phyloP scores from a whole-genome alignment of 2,113 vertebrate genomes.

The Arothron firmamentum region DNA sequence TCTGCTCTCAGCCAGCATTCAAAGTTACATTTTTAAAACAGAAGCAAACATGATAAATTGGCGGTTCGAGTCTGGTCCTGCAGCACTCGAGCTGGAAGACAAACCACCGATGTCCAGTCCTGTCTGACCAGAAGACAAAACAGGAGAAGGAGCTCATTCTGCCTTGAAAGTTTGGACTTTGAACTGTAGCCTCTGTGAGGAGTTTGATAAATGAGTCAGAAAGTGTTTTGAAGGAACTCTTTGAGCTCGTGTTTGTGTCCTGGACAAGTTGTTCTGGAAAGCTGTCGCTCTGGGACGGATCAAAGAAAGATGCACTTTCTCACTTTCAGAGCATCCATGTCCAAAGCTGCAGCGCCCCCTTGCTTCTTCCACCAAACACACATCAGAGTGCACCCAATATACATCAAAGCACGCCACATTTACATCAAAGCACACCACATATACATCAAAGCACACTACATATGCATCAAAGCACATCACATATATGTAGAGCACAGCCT shows the following conservation, averaged over 20 bases:
- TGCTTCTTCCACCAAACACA: not conserved
- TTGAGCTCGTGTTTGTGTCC: slow-evolving; percentile 1
- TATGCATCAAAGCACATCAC: no score
- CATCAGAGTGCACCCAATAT: slow-evolving; percentile 10
- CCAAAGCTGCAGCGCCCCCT: not conserved
- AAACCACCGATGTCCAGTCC: slow-evolving; percentile 23
- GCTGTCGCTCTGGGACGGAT: slow-evolving; percentile 4
- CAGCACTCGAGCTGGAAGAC: slow-evolving; percentile 6
- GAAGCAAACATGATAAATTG: no score
- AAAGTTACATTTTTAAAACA: no score
- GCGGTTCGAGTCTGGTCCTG: no score
- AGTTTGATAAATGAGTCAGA: slow-evolving; percentile 3
- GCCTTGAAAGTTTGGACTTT: slow-evolving; percentile 1
- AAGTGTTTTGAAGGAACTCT: slow-evolving; percentile 2
- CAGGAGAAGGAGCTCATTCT: slow-evolving; percentile 11
- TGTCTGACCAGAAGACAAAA: slow-evolving; percentile 14
- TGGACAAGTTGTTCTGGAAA: slow-evolving; percentile 27
- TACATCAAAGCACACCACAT: no score
- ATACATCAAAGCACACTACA: no score
- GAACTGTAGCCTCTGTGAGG: slow-evolving; percentile 1
- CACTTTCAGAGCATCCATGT: no score
- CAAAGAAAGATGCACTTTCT: slow-evolving; percentile 40
- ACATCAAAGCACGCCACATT: not conserved
- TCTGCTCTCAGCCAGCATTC: no score
- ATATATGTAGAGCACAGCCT: no score